Conservation (phyloP, 2,888 invertebrate genomes). For the Polietes domitor region DNA sequence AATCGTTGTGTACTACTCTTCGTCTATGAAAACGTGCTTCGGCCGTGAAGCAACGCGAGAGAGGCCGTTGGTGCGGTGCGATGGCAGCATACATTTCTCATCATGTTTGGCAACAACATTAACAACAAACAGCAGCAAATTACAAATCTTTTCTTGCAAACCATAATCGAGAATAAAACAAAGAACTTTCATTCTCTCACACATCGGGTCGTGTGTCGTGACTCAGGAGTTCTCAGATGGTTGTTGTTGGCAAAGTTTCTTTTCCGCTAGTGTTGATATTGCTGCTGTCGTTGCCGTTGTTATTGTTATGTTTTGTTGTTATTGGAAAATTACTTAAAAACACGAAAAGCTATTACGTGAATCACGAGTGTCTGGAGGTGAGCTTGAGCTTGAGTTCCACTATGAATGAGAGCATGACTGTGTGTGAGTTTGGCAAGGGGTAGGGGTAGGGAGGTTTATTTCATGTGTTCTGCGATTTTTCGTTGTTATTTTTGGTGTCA, state of each 20-base stretch:
- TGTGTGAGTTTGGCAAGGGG: not conserved
- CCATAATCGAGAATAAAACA: constrained; percentile 1
- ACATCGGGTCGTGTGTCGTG: not conserved
- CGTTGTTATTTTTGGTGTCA: not conserved
- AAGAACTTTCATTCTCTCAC: not conserved
- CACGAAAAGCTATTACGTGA: constrained; percentile 28
- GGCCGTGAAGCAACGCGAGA: not conserved
- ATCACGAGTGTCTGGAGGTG: not conserved
- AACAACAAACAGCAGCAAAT: not conserved
- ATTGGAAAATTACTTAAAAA: constrained; percentile 38
- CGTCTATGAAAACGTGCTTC: constrained; percentile 1
- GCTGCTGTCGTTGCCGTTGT: not conserved
- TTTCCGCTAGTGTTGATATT: not conserved
- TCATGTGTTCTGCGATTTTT: not conserved
- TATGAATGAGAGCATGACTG: not conserved
- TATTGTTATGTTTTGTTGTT: constrained; percentile 31
- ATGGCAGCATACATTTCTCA: not conserved
- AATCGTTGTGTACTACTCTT: not conserved
- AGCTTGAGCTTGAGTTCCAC: not conserved
- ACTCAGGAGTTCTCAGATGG: not conserved
- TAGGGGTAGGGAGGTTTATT: too few species aligned
- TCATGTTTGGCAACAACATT: not conserved
- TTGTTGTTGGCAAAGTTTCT: constrained; percentile 12
- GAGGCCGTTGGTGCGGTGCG: not conserved
- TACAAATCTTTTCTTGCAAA: not conserved